Base-by-base conservation (phyloP, 2,888 invertebrate species). In the Argyresthia albistria region DNA sequence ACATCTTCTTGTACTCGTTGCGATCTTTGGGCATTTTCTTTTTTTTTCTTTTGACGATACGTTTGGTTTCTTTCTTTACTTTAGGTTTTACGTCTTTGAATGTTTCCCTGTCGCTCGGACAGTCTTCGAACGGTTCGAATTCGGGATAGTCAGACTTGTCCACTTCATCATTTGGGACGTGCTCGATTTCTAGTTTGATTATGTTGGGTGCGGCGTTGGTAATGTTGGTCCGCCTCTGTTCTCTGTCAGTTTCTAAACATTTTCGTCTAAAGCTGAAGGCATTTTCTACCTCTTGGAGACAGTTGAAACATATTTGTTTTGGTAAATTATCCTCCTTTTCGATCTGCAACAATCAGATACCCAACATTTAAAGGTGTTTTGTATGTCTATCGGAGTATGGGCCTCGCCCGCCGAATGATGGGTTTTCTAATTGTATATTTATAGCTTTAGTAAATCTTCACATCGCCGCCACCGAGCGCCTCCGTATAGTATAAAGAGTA, bases 1-100 rank as follows among this genome's bases (percentile, higher is more conserved):
- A 88, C 12, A 88, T 75, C 60, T 87, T 86, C 73, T 73, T 76
- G 55, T 88, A 88, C 50, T 79, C 72, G 56, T 87, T 87, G 77
- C 76, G 79, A 0, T 67, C 63, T 0, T 60, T 53, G 53, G 70
- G 79, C 1, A n/a, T 11, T 55, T 71, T 76, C 52, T 59, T 65
- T 51, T 64, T 72, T 47, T 58, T 60, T 51, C 54, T 54, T 8
- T 47, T n/a, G 42, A 54, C 54, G 51, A 57, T 61, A 55, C 57
- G 60, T 10, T 50, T 57, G 54, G 61, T 67, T 46, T 63, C 59
- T 39, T 62, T 51, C 54, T 62, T 61, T 8, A 58, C 52, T 25
- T 55, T 48, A 15, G 55, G 55, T 54, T 67, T 69, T 3, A 58
- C 54, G 16, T 63, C 64, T 9, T 60, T 59, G 51, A 16, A 42